Evolutionary conservation across 1,140 invertebrate genomes (phyloP), one percentile per base, ranked within the genome.

Genomic region (Hestina assimilis): DNA sequence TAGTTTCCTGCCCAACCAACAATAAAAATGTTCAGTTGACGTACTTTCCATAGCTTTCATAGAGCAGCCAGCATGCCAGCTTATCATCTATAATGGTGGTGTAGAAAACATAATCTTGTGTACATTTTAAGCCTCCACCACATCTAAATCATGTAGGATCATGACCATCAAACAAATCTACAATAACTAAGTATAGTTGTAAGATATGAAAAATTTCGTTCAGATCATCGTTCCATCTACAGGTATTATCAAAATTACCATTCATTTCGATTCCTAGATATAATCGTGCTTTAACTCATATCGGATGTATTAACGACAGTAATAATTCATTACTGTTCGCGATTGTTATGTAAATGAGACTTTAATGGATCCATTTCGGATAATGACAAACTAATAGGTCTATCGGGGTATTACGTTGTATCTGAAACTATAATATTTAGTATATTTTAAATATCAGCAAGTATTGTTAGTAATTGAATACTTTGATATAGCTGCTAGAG

Each of bases 321-420:
- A 33, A 53, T 53, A 29, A 53, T 53, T 53, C 29, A 53, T 43
- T 31, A 20, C 40, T 28, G 19, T 9, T 26, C 12, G 26, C 40
- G 28, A 53, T 53, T 43, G 40, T 53, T 53, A 53, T 53, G 51
- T 28, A 33, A 53, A 53, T 53, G 20, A 42, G 40, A 40, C 28
- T 43, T 43, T 31, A 53, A 53, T 45, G 40, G 51, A 28, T 43
- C 17, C 40, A 29, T 15, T 52, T 35, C 12, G 38, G 24, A 29
- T 41, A 52, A 52, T 52, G 21, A 15, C 17, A 40, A 52, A 52
- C 35, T 42, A 52, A 52, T 52, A 41, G 38, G 24, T 29, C 48
- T 52, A 20, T 17, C 24, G 1, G 38, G 24, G 21, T 41, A 52
- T 12, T 52, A 41, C 15, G 12, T 17, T 5, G 33, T 38, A 15